Base-by-base conservation (phyloP, 2,888 invertebrate genomes). In the Serrognathus titanus region DNA sequence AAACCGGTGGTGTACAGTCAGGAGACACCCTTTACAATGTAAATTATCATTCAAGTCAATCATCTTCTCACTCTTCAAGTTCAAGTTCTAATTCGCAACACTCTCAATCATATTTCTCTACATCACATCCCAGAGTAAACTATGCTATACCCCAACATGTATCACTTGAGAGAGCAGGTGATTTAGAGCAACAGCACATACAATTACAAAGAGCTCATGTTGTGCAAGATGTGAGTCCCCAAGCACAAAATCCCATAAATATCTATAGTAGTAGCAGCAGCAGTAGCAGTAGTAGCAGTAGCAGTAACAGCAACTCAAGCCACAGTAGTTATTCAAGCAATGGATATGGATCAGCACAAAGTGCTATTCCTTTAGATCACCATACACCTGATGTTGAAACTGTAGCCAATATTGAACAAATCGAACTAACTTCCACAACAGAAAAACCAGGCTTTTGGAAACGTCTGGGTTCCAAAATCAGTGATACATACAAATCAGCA, bases 391-490 rank as follows among this genome's bases (percentile, higher is more conserved):
- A 7, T 1, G 4, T 31, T 7, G 4, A 31, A 31, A 31, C 24
- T 9, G 5, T 40, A 11, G 40, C 40, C 40, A 11, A 40, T 8
- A 40, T 40, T 12, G 43, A 6, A 12, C 10, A 46, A 52, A 46
- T 52, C 11, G 13, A 49, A 20, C 11, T 55, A n/a, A 49, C 60
- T n/a, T 61, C 61, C 11, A 53, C 63, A 9, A 69, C 71, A 11
- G 75, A 77, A 67, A 74, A 79, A 51, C 71, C 79, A 49, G 80
- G 83, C 13, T 83, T 86, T 69, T 86, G 85, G 85, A 75, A 75
- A 56, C 62, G 57, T 49, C 48, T 66, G 3, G 66, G 65, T 16
- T 58, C 63, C 7, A 64, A 63, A 59, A 60, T 67, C 24, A 57
- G 53, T 8, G 48, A 51, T 35, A 51, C 63, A 2, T 66, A 57